Base-by-base conservation (phyloP, 2,797 vertebrate species). In the Paramormyrops hopkinsi region DNA sequence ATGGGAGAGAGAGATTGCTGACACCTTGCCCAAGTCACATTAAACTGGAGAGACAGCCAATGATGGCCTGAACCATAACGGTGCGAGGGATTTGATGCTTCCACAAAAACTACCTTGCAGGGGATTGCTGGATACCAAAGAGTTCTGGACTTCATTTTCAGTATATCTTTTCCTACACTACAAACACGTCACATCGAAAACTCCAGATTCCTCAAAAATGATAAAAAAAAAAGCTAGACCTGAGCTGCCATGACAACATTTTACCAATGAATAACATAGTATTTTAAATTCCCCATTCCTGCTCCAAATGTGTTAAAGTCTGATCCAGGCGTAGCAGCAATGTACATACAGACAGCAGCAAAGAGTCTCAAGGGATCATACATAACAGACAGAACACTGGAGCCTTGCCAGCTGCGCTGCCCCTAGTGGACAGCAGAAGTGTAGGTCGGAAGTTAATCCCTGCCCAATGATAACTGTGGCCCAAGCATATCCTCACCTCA, bases 401-500 rank as follows among this genome's bases (percentile, higher is more conserved):
- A 9, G 17, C 76, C 76, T 46, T 46, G 73, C 65, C 29, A 33
- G 65, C 65, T 73, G 29, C 4, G 19, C 41, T 46, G 76, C 29
- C 37, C 76, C 37, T 82, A 46, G 41, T 46, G 37, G 76, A 82
- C 17, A 79, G 73, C 37, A 46, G 41, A 82, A 17, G 9, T 37
- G 29, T 2, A 14, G 9, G 9, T 85, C 2, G n/a, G n/a, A 25
- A 51, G 8, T 50, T 12, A 84, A 84, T 44, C 82, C 82, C 4
- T 22, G 46, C 48, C 46, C 46, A 1, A 17, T 29, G 8, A 25
- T 56, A 54, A 25, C 51, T 41, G 12, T 5, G 22, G 12, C 29
- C 8, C 2, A 8, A 37, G n/a, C 19, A 87, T 22, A 83, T 56
- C 82, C 91, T 91, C 88, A 98, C 98, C 96, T 99, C 98, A 0